phyloP scores from a whole-genome alignment of 2,888 invertebrate species.

The Dexiosoma caninum region DNA sequence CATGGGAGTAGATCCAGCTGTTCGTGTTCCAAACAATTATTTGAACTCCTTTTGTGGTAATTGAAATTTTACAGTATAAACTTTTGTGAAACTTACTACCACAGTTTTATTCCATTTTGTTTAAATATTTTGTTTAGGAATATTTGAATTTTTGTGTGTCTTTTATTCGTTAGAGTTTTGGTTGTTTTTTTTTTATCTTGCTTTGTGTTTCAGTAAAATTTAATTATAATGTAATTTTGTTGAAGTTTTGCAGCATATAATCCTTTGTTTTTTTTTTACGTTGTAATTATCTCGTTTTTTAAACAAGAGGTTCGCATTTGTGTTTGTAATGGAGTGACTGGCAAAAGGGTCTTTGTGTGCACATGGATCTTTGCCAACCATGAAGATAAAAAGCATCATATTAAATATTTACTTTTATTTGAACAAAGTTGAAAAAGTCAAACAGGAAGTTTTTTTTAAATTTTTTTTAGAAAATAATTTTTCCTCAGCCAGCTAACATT shows the following conservation, averaged over 20 bases:
- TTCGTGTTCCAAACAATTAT: not conserved
- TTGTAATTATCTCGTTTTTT: not conserved
- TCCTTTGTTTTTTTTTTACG: slow-evolving; percentile 44
- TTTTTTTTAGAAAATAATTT: not conserved
- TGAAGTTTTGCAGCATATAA: slow-evolving; percentile 54
- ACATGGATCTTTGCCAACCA: slow-evolving; percentile 11
- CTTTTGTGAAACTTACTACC: not conserved
- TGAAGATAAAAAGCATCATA: slow-evolving; percentile 24
- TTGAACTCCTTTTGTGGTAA: slow-evolving; percentile 24
- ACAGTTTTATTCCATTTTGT: not conserved
- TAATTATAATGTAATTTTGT: slow-evolving; percentile 58
- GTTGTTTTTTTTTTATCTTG: not conserved
- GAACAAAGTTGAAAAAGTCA: slow-evolving; percentile 53
- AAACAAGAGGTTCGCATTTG: not conserved
- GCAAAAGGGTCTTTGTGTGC: not conserved
- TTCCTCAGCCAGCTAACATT: no score
- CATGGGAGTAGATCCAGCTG: slow-evolving; percentile 6
- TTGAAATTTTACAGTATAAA: slow-evolving; percentile 54
- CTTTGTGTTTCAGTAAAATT: slow-evolving; percentile 52
- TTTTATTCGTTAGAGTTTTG: not conserved
- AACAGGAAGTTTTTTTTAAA: slow-evolving; percentile 17
- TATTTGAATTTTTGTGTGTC: not conserved
- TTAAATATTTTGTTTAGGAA: not conserved
- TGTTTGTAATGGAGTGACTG: not conserved
- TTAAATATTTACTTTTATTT: slow-evolving; percentile 56